phyloP scores from a whole-genome alignment of 2,888 invertebrate species.

The Alentia gelatinosa region DNA sequence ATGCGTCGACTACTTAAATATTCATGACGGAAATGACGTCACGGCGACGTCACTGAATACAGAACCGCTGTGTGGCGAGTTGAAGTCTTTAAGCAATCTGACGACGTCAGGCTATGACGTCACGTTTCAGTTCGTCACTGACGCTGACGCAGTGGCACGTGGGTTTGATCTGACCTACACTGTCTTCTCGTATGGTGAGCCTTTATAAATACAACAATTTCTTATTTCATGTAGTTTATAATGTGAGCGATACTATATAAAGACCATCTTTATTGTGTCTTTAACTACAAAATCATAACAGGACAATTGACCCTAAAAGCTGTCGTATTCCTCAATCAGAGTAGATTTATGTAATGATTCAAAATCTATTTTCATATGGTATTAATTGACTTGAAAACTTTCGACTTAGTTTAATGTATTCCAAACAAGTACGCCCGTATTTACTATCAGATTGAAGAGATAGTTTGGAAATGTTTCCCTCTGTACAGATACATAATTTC shows the following conservation, averaged over 20 bases:
- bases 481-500: too few species aligned
- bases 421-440: too few species aligned
- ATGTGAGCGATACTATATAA: too few species aligned
- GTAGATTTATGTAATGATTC: too few species aligned
- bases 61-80: slow-evolving; percentile 15
- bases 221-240: neutral
- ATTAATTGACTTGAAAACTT: neutral
- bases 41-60: neutral
- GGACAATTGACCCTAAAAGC: neutral
- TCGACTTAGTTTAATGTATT: too few species aligned
- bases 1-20: slow-evolving; percentile 32
- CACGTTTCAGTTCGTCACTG: slow-evolving; percentile 46
- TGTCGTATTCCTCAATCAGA: too few species aligned
- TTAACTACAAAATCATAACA: too few species aligned
- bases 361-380: too few species aligned
- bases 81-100: neutral
- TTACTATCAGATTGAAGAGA: too few species aligned
- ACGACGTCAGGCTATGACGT: neutral
- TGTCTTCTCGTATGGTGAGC: slow-evolving; percentile 15
- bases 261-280: too few species aligned
- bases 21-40: slow-evolving; percentile 13
- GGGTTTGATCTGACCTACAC: slow-evolving; percentile 46
- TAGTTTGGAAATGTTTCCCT: too few species aligned
- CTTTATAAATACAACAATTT: too few species aligned
- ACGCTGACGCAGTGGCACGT: neutral